phyloP scores from a whole-genome alignment of 2,113 vertebrate genomes.

The Hippopotamus amphibius region DNA sequence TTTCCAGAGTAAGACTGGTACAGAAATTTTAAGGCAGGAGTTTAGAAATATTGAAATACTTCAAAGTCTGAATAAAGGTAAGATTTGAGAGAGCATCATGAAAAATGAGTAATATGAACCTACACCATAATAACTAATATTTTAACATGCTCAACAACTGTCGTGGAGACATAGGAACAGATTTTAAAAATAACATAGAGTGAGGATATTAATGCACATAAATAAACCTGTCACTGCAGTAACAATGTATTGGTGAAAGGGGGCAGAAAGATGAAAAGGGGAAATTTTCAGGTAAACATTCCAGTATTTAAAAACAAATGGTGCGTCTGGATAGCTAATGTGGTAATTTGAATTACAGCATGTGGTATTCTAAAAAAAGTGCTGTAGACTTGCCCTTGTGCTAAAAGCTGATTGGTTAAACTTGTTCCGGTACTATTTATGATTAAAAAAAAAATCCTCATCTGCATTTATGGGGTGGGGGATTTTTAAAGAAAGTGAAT shows the following conservation, averaged over 20 bases:
- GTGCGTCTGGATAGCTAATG: constrained; percentile 78
- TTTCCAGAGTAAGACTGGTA: constrained; percentile 2
- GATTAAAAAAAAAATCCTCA: constrained; percentile 52
- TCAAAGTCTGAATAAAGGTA: constrained; percentile 57
- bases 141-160: constrained; percentile 56
- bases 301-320: constrained; percentile 81
- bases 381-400: constrained; percentile 61
- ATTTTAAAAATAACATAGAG: constrained; percentile 67
- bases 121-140: constrained; percentile 29
- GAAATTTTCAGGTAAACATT: constrained; percentile 76
- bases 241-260: constrained; percentile 68
- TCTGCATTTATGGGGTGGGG: constrained; percentile 9
- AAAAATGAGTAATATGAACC: constrained; percentile 10
- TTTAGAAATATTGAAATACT: constrained; percentile 53
- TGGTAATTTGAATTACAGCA: constrained; percentile 80
- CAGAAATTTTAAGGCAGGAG: constrained; percentile 35
- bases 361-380: constrained; percentile 78
- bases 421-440: constrained; percentile 30
- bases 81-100: constrained; percentile 45
- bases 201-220: constrained; percentile 65
- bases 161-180: constrained; percentile 35
- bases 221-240: constrained; percentile 75
- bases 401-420: constrained; percentile 77
- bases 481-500: constrained; percentile 61
- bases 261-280: constrained; percentile 50